These are phyloP conservation scores for Drosophila suzukii DNA, from an alignment of 1,140 invertebrate species.

Conservation along the genomic window DNA sequence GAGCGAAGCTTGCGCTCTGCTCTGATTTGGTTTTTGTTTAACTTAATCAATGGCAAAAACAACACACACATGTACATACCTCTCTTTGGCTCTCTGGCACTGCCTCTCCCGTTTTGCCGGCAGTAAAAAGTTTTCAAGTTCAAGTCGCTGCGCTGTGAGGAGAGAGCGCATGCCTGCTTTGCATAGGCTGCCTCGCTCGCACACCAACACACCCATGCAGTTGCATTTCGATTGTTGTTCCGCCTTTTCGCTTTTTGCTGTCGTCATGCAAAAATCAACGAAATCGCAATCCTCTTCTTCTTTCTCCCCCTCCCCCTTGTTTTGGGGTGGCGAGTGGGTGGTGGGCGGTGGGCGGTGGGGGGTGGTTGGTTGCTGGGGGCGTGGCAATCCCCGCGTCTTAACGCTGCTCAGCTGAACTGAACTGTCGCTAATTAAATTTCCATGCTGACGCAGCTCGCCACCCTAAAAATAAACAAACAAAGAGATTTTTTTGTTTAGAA, in stretches of 20 bases:
- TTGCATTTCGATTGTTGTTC: slow-evolving; percentile 48
- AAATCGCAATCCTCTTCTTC: slow-evolving; percentile 9
- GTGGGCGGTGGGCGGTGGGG: slow-evolving; percentile 28
- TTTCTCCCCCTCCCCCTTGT: too few species aligned
- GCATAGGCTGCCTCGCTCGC: slow-evolving; percentile 44
- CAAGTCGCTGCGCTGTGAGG: slow-evolving; percentile 52
- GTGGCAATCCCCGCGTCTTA: slow-evolving; percentile 2
- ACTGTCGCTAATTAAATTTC: slow-evolving; percentile 81
- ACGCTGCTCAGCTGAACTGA: slow-evolving; percentile 36
- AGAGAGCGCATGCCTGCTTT: slow-evolving; percentile 74
- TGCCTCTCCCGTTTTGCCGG: slow-evolving; percentile 31
- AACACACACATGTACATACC: slow-evolving; percentile 12
- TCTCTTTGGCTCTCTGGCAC: slow-evolving; percentile 12
- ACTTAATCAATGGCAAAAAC: slow-evolving; percentile 10
- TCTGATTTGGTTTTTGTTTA: slow-evolving; percentile 27
- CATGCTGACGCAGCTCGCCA: slow-evolving; percentile 66
- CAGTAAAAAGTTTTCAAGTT: slow-evolving; percentile 76
- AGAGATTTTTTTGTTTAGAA: slow-evolving; percentile 52
- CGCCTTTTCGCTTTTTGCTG: slow-evolving; percentile 60
- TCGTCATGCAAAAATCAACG: slow-evolving; percentile 69
- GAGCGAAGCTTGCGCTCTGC: slow-evolving; percentile 13
- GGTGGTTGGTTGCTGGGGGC: neutral
- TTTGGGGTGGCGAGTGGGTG: too few species aligned
- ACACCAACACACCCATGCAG: slow-evolving; percentile 8
- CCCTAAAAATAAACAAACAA: slow-evolving; percentile 78